Base-by-base conservation (phyloP, 2,113 vertebrate genomes). In the Vicugna pacos region DNA sequence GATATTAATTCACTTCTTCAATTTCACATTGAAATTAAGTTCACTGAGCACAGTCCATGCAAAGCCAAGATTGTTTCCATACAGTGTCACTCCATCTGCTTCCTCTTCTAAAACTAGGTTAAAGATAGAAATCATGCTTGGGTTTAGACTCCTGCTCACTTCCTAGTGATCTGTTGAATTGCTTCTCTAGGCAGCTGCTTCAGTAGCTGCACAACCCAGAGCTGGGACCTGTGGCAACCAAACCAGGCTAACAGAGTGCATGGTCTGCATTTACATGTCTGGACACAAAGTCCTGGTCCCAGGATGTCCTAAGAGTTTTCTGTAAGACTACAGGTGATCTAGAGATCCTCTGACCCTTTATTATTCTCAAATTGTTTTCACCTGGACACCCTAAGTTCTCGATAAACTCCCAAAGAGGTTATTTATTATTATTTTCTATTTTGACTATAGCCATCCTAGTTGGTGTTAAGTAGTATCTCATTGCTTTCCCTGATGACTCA, bases 21-120 rank as follows among this genome's bases (percentile, higher is more conserved):
- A 42, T 42, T 42, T 42, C 64, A 54, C 30, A 70, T 22, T 35
- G 14, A 92, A 82, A 58, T 84, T 46, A 65, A 91, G 48, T 75
- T 42, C 50, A 10, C 13, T 54, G 42, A 62, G 48, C 42, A 28
- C 8, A 79, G 20, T 86, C 12, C 56, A 12, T 42, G n/a, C 7
- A 73, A 62, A 94, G 64, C 8, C 24, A 64, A 91, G 58, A 69
- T 56, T 75, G 67, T 73, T 75, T 86, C 42, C 87, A 35, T 50
- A 69, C 6, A 69, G 89, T 93, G 10, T 9, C 19, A 35, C 19
- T 3, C 13, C 15, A 76, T 20, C 30, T 16, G 93, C 50, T 46
- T 81, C 15, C 38, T 89, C 88, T 91, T 19, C 35, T 92, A n/a
- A 96, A 89, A 50, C n/a, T 92, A 56, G 19, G 76, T 73, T 70